Evolutionary conservation across 2,113 vertebrate species (phyloP).

Genomic region (Anthoscopus minutus): DNA sequence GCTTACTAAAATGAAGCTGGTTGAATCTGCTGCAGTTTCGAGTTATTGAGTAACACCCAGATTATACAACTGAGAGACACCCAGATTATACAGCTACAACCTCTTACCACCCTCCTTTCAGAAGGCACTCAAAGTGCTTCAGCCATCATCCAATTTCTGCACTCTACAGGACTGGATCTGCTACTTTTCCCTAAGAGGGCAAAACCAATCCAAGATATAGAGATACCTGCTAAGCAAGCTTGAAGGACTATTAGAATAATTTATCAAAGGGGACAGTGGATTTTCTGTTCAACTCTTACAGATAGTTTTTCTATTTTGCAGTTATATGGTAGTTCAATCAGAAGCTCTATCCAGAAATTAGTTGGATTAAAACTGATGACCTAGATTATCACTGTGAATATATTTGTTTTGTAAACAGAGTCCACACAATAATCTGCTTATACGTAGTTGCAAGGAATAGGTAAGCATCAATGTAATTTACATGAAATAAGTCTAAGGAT

Average conservation of each 20-base stretch:
- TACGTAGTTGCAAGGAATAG: not conserved
- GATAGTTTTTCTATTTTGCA: not conserved
- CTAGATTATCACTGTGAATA: constrained; percentile 1
- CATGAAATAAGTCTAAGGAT: not conserved
- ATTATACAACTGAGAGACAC: not conserved
- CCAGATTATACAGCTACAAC: not conserved
- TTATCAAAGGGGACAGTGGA: not conserved
- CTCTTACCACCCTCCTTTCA: not conserved
- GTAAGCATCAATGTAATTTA: not conserved
- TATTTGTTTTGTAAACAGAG: constrained; percentile 16
- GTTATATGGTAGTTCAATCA: not conserved
- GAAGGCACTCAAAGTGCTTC: not conserved
- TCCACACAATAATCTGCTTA: not conserved
- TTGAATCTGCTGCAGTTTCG: not conserved
- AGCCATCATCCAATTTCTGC: accelerated
- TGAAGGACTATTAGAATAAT: not conserved
- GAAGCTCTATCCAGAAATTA: not conserved
- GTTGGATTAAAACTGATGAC: constrained; percentile 18
- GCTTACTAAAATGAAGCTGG: not conserved
- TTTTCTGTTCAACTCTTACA: not conserved
- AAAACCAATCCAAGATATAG: not conserved
- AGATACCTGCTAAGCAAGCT: not conserved
- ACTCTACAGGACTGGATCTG: not conserved
- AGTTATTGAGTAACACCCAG: not conserved
- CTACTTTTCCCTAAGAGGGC: not conserved